Percentiles rank a stretch among this genome's conserved stretches.
These are phyloP conservation scores for Argyrosomus japonicus DNA, from an alignment of 2,113 vertebrate genomes.

Conservation along the genomic window DNA sequence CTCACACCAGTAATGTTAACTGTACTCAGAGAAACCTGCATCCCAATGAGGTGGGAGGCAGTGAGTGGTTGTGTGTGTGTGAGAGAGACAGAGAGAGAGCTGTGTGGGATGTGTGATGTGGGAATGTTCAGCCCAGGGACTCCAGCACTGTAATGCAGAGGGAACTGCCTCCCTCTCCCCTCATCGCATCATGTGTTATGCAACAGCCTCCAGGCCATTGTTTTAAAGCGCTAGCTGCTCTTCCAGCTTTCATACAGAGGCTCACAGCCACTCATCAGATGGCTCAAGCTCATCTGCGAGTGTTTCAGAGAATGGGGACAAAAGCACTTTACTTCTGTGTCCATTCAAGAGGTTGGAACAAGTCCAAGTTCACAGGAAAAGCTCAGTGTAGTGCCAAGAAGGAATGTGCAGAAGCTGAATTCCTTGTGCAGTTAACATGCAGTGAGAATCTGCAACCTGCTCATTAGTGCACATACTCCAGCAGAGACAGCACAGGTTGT, in stretches of 20 bases:
- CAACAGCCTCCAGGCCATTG: slow-evolving; percentile 64
- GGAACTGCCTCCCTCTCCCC: slow-evolving; percentile 51
- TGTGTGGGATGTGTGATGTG: slow-evolving; percentile 65
- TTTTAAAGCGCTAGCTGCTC: slow-evolving; percentile 51
- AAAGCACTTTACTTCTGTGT: neutral
- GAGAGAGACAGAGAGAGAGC: neutral
- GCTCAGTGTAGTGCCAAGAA: neutral
- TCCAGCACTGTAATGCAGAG: slow-evolving; percentile 52
- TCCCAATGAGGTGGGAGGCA: slow-evolving; percentile 48
- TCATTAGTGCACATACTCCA: slow-evolving; percentile 25
- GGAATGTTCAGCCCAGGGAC: slow-evolving; percentile 49
- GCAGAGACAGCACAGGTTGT: neutral
- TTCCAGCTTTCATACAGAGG: slow-evolving; percentile 24
- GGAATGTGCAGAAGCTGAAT: neutral
- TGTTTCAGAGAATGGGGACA: neutral
- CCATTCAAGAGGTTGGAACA: neutral
- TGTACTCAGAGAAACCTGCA: slow-evolving; percentile 38
- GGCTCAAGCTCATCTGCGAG: neutral
- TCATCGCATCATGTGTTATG: slow-evolving; percentile 58
- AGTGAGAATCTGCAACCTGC: neutral
- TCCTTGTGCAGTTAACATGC: neutral
- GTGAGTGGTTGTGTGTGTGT: slow-evolving; percentile 6
- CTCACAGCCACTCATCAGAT: slow-evolving; percentile 16
- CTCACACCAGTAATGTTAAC: slow-evolving; percentile 2
- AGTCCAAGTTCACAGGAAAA: neutral